Conservation (phyloP, 1,140 invertebrate species). For the Metopolophium dirhodum region DNA sequence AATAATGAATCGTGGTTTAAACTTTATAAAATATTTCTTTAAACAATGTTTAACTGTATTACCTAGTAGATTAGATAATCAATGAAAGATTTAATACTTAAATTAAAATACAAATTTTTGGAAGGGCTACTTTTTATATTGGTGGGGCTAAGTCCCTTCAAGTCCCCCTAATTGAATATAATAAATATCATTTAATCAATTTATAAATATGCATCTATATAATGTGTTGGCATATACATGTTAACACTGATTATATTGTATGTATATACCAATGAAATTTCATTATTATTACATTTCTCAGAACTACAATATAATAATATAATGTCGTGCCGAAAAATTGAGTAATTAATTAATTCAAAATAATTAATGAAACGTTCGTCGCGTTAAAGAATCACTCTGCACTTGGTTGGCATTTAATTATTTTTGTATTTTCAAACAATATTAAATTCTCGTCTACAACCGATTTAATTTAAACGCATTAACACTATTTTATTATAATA, state of each 20-base stretch:
- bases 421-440: conserved; percentile 12
- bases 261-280: neutral
- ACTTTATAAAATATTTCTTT: too few species aligned
- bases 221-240: neutral
- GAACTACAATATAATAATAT: neutral
- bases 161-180: too few species aligned
- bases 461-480: conserved; percentile 3
- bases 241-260: neutral
- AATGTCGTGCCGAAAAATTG: neutral
- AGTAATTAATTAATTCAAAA: neutral
- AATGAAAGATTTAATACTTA: too few species aligned
- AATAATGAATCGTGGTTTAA: too few species aligned
- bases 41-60: too few species aligned
- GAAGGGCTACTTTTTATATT: too few species aligned
- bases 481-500: neutral
- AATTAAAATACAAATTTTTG: too few species aligned
- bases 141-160: too few species aligned
- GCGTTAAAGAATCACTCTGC: neutral
- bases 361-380: neutral
- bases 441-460: neutral
- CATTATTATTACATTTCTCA: too few species aligned
- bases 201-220: too few species aligned
- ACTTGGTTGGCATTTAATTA: neutral
- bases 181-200: too few species aligned
- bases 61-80: too few species aligned